Percentiles rank a stretch among this genome's conserved stretches.
Evolutionary conservation across 1,140 invertebrate genomes (phyloP).

Genomic region (Microplitis demolitor): DNA sequence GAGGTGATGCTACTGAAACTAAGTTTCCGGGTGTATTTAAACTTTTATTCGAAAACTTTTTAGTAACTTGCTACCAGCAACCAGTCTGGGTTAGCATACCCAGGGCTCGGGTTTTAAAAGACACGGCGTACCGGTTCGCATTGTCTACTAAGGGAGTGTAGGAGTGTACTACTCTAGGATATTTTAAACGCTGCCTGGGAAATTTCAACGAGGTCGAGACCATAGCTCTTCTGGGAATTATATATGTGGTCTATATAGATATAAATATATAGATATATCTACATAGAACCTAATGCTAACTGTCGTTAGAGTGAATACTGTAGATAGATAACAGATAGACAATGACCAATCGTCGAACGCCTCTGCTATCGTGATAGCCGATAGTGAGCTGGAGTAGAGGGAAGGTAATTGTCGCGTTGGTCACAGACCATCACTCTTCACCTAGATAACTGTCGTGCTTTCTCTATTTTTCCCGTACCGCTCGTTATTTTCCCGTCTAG

Average conservation of each 20-base stretch:
- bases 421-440: background rate
- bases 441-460: background rate
- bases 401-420: background rate
- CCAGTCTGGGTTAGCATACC: background rate
- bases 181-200: too few species aligned
- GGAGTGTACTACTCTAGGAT: too few species aligned
- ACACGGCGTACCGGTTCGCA: background rate
- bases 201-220: too few species aligned
- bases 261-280: too few species aligned
- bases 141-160: too few species aligned
- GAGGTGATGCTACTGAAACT: slow-evolving; percentile 31
- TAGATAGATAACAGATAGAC: background rate
- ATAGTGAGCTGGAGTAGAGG: background rate
- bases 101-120: background rate
- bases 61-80: slow-evolving; percentile 33
- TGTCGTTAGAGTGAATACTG: background rate
- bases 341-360: background rate
- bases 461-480: background rate
- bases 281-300: background rate
- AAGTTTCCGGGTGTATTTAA: slow-evolving; percentile 55
- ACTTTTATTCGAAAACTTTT: slow-evolving; percentile 60
- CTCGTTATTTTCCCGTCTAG: slow-evolving; percentile 9
- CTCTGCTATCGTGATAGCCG: background rate
- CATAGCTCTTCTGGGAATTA: too few species aligned
- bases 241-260: too few species aligned